These are phyloP conservation scores for Chymomyza costata DNA, from an alignment of 1,140 invertebrate species.

Conservation along the genomic window DNA sequence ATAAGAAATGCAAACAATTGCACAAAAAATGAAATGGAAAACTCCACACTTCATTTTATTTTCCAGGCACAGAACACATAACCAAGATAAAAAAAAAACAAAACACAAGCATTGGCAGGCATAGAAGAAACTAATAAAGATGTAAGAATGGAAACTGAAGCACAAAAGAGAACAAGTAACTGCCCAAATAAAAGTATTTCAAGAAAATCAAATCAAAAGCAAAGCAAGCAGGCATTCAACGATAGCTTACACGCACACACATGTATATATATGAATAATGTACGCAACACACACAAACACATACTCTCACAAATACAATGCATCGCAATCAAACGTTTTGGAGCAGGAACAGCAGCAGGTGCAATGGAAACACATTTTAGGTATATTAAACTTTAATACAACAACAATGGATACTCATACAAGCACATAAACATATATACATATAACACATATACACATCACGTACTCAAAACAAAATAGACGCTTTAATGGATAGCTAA, in stretches of 20 bases:
- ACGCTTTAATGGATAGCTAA: slow-evolving; percentile 6
- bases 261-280: neutral
- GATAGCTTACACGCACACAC: neutral
- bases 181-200: slow-evolving; percentile 46
- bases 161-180: slow-evolving; percentile 32
- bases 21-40: neutral
- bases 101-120: neutral
- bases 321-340: neutral
- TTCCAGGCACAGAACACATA: neutral
- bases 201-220: slow-evolving; percentile 35
- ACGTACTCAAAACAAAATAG: neutral
- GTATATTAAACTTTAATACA: slow-evolving; percentile 1
- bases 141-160: slow-evolving; percentile 30
- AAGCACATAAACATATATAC: no score
- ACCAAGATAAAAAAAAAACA: neutral
- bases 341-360: neutral
- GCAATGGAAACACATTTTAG: slow-evolving; percentile 11
- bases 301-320: neutral
- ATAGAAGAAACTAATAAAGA: neutral
- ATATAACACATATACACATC: slow-evolving; percentile 5
- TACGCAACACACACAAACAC: neutral
- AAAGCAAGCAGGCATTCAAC: neutral
- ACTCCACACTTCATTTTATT: slow-evolving; percentile 1
- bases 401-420: slow-evolving; percentile 3
- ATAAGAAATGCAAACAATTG: slow-evolving; percentile 2